These are phyloP conservation scores for Camarhynchus parvulus DNA, from an alignment of 2,113 vertebrate species.

Conservation along the genomic window DNA sequence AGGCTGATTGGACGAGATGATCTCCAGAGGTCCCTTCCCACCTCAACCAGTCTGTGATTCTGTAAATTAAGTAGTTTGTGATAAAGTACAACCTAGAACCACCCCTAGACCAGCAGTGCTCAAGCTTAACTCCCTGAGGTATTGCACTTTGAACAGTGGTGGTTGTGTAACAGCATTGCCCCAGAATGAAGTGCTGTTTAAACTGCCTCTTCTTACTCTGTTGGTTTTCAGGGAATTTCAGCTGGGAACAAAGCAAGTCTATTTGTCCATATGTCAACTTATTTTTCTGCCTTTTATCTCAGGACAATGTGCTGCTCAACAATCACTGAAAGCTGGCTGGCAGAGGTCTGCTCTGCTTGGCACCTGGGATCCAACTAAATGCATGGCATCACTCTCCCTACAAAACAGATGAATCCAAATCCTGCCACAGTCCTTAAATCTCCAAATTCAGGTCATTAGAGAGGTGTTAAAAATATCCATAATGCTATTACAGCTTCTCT, in stretches of 20 bases:
- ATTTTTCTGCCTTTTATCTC: not conserved
- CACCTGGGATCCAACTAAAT: not conserved
- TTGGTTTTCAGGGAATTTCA: not conserved
- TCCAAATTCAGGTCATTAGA: slow-evolving; percentile 21
- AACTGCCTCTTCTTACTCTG: not conserved
- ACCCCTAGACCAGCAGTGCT: not conserved
- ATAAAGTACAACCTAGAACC: not conserved
- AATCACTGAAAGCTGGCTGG: not conserved
- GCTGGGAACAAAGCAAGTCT: not conserved
- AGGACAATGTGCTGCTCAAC: not conserved
- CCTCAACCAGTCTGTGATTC: not conserved
- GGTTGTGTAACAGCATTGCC: not conserved
- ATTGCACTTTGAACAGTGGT: not conserved
- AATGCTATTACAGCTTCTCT: not conserved
- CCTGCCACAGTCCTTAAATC: not conserved
- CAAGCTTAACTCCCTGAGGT: not conserved
- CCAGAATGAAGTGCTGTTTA: not conserved
- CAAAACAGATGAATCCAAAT: not conserved
- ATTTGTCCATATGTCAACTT: not conserved
- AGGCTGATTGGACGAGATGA: not conserved
- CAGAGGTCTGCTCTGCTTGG: not conserved
- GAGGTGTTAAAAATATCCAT: not conserved
- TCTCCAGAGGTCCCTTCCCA: not conserved
- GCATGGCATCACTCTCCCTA: not conserved
- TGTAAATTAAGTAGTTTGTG: not conserved